Conservation (phyloP, 2,797 vertebrate genomes). For the Diplodus sargus region DNA sequence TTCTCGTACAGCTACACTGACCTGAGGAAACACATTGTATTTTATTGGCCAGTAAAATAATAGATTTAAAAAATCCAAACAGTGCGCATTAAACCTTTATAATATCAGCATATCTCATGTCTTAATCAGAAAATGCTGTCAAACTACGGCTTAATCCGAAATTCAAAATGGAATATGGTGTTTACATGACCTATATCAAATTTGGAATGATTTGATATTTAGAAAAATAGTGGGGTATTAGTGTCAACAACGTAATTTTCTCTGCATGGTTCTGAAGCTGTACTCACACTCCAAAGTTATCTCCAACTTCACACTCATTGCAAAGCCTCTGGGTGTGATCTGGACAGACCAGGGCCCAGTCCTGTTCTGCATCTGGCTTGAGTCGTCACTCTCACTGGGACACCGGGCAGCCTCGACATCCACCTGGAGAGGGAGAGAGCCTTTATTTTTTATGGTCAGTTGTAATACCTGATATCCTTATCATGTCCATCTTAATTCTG, state of each 20-base stretch:
- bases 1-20: conserved; percentile 55
- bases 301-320: conserved; percentile 51
- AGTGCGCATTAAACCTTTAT: too few relatives aligned
- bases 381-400: conserved; percentile 3
- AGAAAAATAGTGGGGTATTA: too few relatives aligned
- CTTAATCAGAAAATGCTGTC: too few relatives aligned
- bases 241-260: too few relatives aligned
- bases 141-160: too few relatives aligned
- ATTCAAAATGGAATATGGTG: too few relatives aligned
- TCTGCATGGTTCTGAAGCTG: neutral
- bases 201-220: too few relatives aligned
- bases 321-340: conserved; percentile 58
- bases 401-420: conserved; percentile 53
- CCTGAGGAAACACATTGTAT: conserved; percentile 38
- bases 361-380: conserved; percentile 46
- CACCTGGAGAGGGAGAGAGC: conserved; percentile 33
- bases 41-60: neutral
- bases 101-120: too few relatives aligned
- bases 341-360: conserved; percentile 61
- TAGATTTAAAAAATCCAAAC: too few relatives aligned
- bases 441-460: neutral
- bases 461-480: neutral
- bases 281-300: conserved; percentile 63
- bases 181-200: too few relatives aligned
- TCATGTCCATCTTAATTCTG: neutral